Percentiles rank a stretch among this genome's conserved stretches.
Conservation (phyloP, 2,797 vertebrate species). For the Pristis pectinata region DNA sequence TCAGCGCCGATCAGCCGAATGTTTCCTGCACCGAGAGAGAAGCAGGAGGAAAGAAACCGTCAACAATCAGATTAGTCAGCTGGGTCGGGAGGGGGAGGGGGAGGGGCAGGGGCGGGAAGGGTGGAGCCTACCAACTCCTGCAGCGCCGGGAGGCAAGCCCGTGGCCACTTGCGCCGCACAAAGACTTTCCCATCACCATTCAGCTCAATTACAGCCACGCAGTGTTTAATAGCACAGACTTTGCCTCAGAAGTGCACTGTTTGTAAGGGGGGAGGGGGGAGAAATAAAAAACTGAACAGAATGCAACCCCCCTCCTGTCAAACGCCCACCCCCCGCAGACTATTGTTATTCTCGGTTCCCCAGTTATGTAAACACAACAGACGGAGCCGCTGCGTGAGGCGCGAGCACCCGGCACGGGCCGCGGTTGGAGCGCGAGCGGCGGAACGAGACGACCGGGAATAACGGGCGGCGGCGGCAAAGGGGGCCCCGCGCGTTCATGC, state of each 20-base stretch:
- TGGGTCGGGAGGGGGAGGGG: constrained; percentile 42
- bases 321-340: not conserved
- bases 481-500: not conserved
- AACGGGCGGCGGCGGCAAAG: not conserved
- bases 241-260: not conserved
- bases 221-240: not conserved
- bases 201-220: not conserved
- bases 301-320: not conserved
- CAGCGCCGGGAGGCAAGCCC: not conserved
- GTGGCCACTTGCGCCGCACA: not conserved
- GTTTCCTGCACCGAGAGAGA: constrained; percentile 38
- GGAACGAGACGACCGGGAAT: not conserved
- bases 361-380: constrained; percentile 94
- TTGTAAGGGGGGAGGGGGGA: too few species aligned
- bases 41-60: constrained; percentile 36
- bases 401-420: constrained; percentile 50
- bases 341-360: constrained; percentile 43
- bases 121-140: constrained; percentile 39
- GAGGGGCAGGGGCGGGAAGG: constrained; percentile 40
- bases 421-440: not conserved
- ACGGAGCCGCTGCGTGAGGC: not conserved
- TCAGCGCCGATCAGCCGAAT: not conserved
- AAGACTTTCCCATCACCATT: not conserved
- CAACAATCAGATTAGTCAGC: constrained; percentile 53
- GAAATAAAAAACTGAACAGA: not conserved